phyloP scores from a whole-genome alignment of 2,113 vertebrate species.

The Pelobates fuscus region DNA sequence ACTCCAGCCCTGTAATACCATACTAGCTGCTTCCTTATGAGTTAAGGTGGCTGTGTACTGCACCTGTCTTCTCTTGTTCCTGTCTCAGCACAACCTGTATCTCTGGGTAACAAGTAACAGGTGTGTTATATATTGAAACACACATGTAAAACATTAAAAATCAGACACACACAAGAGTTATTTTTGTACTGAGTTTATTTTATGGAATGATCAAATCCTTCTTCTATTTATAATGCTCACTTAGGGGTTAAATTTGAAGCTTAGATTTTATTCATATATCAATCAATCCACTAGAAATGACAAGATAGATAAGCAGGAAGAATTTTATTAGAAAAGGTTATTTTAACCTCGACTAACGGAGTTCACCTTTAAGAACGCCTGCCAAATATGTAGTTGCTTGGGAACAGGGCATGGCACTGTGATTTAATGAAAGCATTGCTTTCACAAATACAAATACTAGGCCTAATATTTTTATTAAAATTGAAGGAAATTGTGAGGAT shows the following conservation, averaged over 20 bases:
- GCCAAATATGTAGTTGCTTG: conserved; percentile 40
- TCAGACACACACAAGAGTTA: too few species aligned
- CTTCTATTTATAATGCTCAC: too few species aligned
- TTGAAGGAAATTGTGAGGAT: conserved; percentile 37
- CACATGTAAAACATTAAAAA: too few species aligned
- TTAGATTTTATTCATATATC: conserved; percentile 17
- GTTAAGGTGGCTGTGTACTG: too few species aligned
- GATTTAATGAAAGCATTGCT: conserved; percentile 42
- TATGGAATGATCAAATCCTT: too few species aligned
- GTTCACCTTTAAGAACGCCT: conserved; percentile 39
- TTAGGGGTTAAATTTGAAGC: conserved; percentile 10
- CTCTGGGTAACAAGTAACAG: too few species aligned
- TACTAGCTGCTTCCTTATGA: too few species aligned
- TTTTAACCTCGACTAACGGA: conserved; percentile 41
- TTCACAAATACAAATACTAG: conserved; percentile 40
- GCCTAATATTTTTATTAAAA: conserved; percentile 39
- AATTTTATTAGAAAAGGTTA: conserved; percentile 47
- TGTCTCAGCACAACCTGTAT: too few species aligned
- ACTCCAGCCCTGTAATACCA: too few species aligned
- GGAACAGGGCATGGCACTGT: conserved; percentile 38
- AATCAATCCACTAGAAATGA: conserved; percentile 19
- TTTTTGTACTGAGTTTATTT: too few species aligned
- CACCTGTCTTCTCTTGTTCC: too few species aligned
- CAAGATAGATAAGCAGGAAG: conserved; percentile 26
- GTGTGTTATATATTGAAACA: too few species aligned